Base-by-base conservation (phyloP, 2,888 invertebrate species). In the Bombylius discolor region DNA sequence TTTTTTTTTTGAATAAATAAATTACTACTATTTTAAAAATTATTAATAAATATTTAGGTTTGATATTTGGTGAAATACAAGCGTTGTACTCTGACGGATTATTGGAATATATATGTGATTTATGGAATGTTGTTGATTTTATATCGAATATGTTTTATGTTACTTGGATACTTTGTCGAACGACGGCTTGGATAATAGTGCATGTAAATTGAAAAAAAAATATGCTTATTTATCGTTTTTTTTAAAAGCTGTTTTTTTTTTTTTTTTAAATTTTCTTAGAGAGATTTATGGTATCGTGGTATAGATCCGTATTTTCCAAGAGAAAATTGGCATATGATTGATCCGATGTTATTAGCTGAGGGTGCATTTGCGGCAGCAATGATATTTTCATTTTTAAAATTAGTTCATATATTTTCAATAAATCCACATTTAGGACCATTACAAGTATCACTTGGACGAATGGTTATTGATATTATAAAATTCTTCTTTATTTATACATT, bases 71-170 rank as follows among this genome's bases (percentile, higher is more conserved):
- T 42, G 98, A 99, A 78, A 85, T 97, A 61, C 84, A 90, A 69
- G 81, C 94, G 5, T 75, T 99, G 11, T 98, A 96, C 87, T 81
- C 85, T 4, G 89, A 88, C 55, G 98, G 98, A 0, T 74, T 97
- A 8, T 76, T 85, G 63, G 95, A 96, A 63, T 99, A 99, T 70
- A 81, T 92, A 49, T 87, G 87, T 62, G 97, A 99, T 73, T 81
- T 98, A 61, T 99, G 98, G 98, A 98, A 99, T 70, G 92, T 98
- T 59, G 88, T 98, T 5, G 98, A 98, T 74, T 97, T 97, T 70
- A 88, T 96, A 65, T 97, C 97, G 8, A 97, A 98, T 71, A 83
- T 89, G 64, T 89, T 98, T 66, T 99, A 98, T 70, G 87, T 97
- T 32, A 86, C 91, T 47, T 98, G 98, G 83, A 85, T 97, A 62